Evolutionary conservation across 1,140 invertebrate species (phyloP), one percentile per base, ranked within the genome.

Genomic region (Calosoma granatense): DNA sequence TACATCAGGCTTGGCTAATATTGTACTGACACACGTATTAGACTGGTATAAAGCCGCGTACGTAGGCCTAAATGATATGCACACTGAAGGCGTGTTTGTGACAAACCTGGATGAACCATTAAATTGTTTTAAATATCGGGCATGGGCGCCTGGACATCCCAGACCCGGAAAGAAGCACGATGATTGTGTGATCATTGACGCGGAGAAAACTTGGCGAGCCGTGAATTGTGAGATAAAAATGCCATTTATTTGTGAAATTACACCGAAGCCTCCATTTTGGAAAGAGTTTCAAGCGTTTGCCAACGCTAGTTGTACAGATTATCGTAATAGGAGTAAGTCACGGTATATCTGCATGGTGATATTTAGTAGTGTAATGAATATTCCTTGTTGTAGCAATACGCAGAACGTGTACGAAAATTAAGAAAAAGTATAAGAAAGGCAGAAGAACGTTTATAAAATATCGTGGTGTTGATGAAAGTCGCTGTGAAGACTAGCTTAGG

Each of bases 141-240:
- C 81, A 11, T 87, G 83, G 84, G 80, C 77, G 1, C 76, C 78
- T 2, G 78, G 79, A 0, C 76, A 85, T 61, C 84, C 84, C 0
- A 69, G 67, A 56, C 65, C 65, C 4, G 61, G 65, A 39, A 62
- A 68, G 1, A 61, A 67, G 20, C 70, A 70, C 12, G 72, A 76
- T 54, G 75, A 80, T 36, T 87, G 84, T 57, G 78, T 78, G 0
- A 68, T 72, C n/a, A 61, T 86, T 4, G 75, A 76, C 21, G 57
- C 66, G 11, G 65, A 74, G 3, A 73, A 72, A 22, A 73, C 74
- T 12, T 86, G 84, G 84, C 72, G 66, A 61, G 74, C 77, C 0
- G 64, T 73, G 0, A 57, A 76, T 14, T 86, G 84, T 63, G 65
- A 67, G 15, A 62, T 60, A 17, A 66, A 62, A 26, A 70, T 78